Conservation (phyloP, 1,140 invertebrate genomes). For the Aphaenogaster floridana region DNA sequence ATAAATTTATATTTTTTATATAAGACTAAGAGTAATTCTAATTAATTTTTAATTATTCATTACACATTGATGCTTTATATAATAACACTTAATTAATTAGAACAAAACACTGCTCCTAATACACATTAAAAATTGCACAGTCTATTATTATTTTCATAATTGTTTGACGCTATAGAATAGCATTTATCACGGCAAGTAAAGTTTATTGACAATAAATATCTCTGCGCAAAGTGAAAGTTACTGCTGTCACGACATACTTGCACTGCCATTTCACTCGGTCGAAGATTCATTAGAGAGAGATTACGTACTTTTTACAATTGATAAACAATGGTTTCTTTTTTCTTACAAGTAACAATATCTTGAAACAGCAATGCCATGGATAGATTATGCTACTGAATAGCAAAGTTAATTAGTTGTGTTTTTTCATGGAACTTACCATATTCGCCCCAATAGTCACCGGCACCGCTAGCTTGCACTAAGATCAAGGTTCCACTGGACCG, state of each 20-base stretch:
- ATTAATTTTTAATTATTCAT: background rate
- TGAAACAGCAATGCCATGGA: background rate
- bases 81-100: background rate
- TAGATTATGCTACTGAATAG: background rate
- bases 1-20: background rate
- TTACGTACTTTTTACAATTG: background rate
- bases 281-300: background rate
- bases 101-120: background rate
- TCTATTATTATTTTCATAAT: background rate
- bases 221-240: slow-evolving; percentile 65
- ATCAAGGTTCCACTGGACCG: slow-evolving; percentile 92
- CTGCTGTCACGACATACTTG: slow-evolving; percentile 33
- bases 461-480: slow-evolving; percentile 92
- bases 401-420: background rate
- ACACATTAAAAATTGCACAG: background rate
- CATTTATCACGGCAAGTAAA: background rate
- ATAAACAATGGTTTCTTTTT: background rate
- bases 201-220: slow-evolving; percentile 40
- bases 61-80: background rate
- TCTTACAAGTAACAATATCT: background rate
- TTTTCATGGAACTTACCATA: slow-evolving; percentile 88
- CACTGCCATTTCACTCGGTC: slow-evolving; percentile 57
- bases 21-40: background rate
- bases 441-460: slow-evolving; percentile 95
- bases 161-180: background rate